These are phyloP conservation scores for Drosophila seguyi DNA, from an alignment of 1,140 invertebrate genomes.

Conservation along the genomic window DNA sequence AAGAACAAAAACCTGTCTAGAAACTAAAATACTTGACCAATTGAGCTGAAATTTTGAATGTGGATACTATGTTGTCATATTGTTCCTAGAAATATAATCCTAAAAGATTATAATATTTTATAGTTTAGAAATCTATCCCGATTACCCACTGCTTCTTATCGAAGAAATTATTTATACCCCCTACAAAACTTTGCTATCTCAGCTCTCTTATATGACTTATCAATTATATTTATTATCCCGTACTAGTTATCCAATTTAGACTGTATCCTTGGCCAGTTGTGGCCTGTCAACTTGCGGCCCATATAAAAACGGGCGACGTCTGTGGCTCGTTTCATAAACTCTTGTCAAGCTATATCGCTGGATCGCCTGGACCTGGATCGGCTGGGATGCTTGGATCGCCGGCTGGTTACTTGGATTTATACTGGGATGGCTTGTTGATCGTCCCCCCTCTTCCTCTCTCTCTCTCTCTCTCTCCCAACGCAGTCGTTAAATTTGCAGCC, in stretches of 20 bases:
- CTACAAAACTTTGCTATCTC: not conserved
- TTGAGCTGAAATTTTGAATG: not conserved
- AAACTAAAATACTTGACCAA: no score
- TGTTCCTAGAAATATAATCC: not conserved
- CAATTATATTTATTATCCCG: not conserved
- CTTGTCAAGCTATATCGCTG: slow-evolving; percentile 76
- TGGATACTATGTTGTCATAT: not conserved
- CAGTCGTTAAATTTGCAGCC: slow-evolving; percentile 72
- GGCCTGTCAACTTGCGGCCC: slow-evolving; percentile 74
- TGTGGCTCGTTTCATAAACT: slow-evolving; percentile 82
- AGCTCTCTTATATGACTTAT: not conserved
- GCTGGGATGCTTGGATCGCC: slow-evolving; percentile 15
- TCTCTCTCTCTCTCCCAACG: slow-evolving; percentile 13
- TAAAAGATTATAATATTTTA: not conserved
- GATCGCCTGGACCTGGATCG: slow-evolving; percentile 8
- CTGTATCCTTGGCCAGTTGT: slow-evolving; percentile 28
- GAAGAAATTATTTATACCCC: not conserved
- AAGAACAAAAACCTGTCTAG: no score
- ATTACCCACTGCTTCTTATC: not conserved
- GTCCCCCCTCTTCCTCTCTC: not conserved
- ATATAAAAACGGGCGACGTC: slow-evolving; percentile 67
- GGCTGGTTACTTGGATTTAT: not conserved
- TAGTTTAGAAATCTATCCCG: rapidly evolving
- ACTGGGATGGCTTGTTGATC: slow-evolving; percentile 7
- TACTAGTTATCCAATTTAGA: not conserved